These are phyloP conservation scores for Eidolon helvum DNA, from an alignment of 2,113 vertebrate species.

Conservation along the genomic window DNA sequence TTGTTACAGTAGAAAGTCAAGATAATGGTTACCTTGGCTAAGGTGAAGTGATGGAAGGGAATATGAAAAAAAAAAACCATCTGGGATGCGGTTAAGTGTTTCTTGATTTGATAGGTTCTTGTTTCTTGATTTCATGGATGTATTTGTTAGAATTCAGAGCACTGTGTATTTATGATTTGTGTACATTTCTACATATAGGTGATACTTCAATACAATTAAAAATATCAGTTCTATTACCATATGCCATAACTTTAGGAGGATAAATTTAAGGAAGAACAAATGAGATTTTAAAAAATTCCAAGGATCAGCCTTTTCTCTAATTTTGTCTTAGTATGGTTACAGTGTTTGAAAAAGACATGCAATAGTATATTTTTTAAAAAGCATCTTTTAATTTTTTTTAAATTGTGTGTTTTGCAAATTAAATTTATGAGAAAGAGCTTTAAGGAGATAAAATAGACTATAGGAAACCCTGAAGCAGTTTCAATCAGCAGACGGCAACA, in stretches of 20 bases:
- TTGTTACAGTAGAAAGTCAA: neutral
- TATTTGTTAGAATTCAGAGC: constrained; percentile 24
- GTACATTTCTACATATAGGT: neutral
- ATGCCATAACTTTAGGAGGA: neutral
- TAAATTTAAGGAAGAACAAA: constrained; percentile 1
- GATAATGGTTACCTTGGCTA: neutral
- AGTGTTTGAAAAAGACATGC: neutral
- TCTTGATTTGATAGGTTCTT: neutral
- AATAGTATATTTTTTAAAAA: neutral
- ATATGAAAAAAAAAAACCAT: neutral
- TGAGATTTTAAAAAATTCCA: neutral
- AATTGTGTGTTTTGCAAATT: neutral
- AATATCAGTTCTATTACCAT: neutral
- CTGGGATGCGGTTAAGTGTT: neutral
- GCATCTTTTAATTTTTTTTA: neutral
- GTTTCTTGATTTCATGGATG: neutral
- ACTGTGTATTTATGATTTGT: neutral
- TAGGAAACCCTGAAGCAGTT: neutral
- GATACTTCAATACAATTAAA: neutral
- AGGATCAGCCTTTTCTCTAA: neutral
- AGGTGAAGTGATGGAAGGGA: neutral
- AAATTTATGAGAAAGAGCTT: neutral
- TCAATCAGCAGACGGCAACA: neutral
- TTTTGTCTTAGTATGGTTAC: neutral
- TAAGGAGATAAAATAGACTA: neutral